Evolutionary conservation across 2,113 vertebrate genomes (phyloP), one percentile per base, ranked within the genome.

Genomic region (Noturus placidus): DNA sequence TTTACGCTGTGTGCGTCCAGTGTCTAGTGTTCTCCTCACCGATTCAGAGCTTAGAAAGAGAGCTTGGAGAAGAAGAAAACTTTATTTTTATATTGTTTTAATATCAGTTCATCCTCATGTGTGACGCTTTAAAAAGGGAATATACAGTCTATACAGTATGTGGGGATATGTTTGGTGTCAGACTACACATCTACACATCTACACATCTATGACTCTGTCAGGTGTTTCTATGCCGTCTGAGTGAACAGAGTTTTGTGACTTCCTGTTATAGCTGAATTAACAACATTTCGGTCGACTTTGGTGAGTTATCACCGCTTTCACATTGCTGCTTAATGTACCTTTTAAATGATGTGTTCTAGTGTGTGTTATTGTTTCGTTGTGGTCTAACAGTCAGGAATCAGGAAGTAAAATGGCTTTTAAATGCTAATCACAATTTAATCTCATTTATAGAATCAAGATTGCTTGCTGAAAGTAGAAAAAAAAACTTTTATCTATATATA

Each of bases 1-100:
- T 95, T 95, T 90, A 94, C 88, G 59, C 76, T 25, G 76, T 88
- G 90, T 85, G 80, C 20, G 65, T 50, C 17, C n/a, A 1, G 61
- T 19, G 82, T 69, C 46, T 46, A 6, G n/a, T 54, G 46, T 54
- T 84, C 78, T 80, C 54, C 33, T 82, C 33, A 35, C 1, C 10
- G 10, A 35, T 59, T 82, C 79, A 61, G 10, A 42, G 56, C 20
- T 38, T 22, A 15, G 30, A 78, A 19, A 22, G 19, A 38, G 69
- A 38, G 33, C 38, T 3, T 4, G 35, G 10, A 38, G 69, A 27
- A 30, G 20, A 80, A 22, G 9, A 50, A 50, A 50, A 15, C 50
- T 54, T 78, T 30, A 74, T 52, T 17, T 15, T 14, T 5, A 11
- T 54, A 46, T 77, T 0, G 9, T 20, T 14, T 78, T 20, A 33